Evolutionary conservation across 1,140 invertebrate genomes (phyloP).

Genomic region (Portunus trituberculatus): DNA sequence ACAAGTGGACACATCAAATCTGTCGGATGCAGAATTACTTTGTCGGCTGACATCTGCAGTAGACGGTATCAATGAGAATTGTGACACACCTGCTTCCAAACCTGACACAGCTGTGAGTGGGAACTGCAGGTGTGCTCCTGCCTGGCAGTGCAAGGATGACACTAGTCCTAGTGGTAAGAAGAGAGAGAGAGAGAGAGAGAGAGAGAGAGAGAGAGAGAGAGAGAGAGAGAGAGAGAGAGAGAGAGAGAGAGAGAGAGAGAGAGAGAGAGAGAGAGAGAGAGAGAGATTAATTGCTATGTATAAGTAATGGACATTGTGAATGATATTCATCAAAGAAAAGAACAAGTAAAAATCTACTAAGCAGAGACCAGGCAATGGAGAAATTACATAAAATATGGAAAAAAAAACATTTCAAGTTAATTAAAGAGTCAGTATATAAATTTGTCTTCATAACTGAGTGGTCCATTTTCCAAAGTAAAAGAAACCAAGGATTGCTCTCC

Average conservation of each 20-base stretch:
- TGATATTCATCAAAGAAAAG: too few relatives aligned
- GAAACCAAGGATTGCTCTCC: too few relatives aligned
- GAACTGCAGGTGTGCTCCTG: neutral
- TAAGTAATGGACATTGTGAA: too few relatives aligned
- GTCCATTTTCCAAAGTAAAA: too few relatives aligned
- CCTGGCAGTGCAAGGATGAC: slow-evolving; percentile 1
- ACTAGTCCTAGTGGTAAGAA: neutral
- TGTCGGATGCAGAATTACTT: neutral
- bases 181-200: neutral
- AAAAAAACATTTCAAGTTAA: too few relatives aligned
- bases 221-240: neutral
- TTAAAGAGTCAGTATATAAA: too few relatives aligned
- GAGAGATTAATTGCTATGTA: too few relatives aligned
- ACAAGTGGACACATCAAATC: slow-evolving; percentile 33
- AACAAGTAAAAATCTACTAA: too few relatives aligned
- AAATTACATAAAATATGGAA: too few relatives aligned
- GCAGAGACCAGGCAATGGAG: too few relatives aligned
- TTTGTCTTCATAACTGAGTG: too few relatives aligned
- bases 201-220: neutral
- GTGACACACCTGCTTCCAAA: neutral
- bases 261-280: neutral
- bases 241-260: neutral
- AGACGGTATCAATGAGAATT: neutral
- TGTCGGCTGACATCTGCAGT: neutral
- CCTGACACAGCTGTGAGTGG: neutral